Evolutionary conservation across 2,888 invertebrate genomes (phyloP).

Genomic region (Eupithecia exiguata): DNA sequence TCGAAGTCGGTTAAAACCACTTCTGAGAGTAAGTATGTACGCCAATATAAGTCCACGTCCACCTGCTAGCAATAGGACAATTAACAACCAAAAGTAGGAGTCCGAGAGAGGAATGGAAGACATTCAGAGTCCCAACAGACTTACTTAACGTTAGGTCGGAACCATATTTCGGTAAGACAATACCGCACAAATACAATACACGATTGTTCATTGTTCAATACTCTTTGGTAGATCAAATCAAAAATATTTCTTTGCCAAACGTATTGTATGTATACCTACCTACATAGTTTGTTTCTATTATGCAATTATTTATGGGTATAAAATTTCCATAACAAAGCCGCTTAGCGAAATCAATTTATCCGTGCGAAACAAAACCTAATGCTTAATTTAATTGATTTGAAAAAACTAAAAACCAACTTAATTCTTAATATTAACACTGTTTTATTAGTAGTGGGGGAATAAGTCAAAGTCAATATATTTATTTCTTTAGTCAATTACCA

Average conservation of each 20-base stretch:
- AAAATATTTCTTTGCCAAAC: slow-evolving; percentile 15
- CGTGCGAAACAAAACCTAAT: too few relatives aligned
- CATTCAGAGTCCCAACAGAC: not conserved
- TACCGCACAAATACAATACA: slow-evolving; percentile 27
- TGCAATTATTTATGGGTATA: not conserved
- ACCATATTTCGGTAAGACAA: slow-evolving; percentile 26
- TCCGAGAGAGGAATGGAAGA: not conserved
- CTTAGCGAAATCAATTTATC: not conserved
- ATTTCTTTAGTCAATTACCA: too few relatives aligned
- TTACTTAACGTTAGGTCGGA: slow-evolving; percentile 9
- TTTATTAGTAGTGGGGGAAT: too few relatives aligned
- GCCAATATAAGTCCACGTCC: not conserved
- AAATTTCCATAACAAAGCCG: not conserved
- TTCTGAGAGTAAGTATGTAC: not conserved
- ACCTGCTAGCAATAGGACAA: not conserved
- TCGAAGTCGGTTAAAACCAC: too few relatives aligned
- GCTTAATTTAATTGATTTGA: too few relatives aligned
- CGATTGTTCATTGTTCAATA: slow-evolving; percentile 32
- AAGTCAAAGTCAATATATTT: too few relatives aligned
- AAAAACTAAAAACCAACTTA: not conserved
- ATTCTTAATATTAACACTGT: not conserved
- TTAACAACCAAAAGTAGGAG: not conserved
- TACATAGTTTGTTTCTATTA: not conserved
- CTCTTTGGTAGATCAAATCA: slow-evolving; percentile 14
- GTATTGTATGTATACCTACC: not conserved